Evolutionary conservation across 2,888 invertebrate species (phyloP), one percentile per base, ranked within the genome.

Genomic region (Oscheius sp.): DNA sequence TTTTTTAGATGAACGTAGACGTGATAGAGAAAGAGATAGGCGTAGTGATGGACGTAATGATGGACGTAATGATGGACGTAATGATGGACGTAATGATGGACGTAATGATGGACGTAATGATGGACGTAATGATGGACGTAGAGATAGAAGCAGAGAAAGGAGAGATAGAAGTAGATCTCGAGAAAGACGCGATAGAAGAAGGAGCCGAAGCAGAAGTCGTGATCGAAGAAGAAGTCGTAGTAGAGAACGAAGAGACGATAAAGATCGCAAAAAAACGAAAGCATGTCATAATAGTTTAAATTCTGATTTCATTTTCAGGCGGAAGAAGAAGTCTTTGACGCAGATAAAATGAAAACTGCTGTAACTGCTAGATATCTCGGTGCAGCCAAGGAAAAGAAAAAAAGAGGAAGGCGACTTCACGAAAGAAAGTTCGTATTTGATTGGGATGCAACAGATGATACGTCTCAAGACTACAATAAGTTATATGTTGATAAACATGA

Each of bases 381-480:
- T 74, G 68, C 77, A 42, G 73, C 72, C 25, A 79, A 72, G 82
- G 88, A 86, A 78, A 96, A 15, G 90, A 76, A 74, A 39, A 80
- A 80, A 65, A 61, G 96, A 69, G 94, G 96, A 0, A 90, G 98
- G 20, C 90, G 97, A 73, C 89, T 98, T 46, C 98, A 98, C 88
- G 98, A 99, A 87, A 90, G 97, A 17, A 99, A 99, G 89, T 99
- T 99, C 90, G 97, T 99, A 0, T 99, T 99, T 88, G 98, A 99
- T 88, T 99, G 98, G 98, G 98, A 99, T 89, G 96, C 95, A 0
- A 93, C 93, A 0, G 98, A 99, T 88, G 98, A 99, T 86, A 99
- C 98, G 0, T 95, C 96, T 2, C 82, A 92, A 73, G 98, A 99
- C 89, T 99, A 98, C 86, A 98, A 98, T 88, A 91, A 92, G 71